Evolutionary conservation across 2,888 invertebrate species (phyloP), one percentile per base, ranked within the genome.

Genomic region (Escarpia spicata): DNA sequence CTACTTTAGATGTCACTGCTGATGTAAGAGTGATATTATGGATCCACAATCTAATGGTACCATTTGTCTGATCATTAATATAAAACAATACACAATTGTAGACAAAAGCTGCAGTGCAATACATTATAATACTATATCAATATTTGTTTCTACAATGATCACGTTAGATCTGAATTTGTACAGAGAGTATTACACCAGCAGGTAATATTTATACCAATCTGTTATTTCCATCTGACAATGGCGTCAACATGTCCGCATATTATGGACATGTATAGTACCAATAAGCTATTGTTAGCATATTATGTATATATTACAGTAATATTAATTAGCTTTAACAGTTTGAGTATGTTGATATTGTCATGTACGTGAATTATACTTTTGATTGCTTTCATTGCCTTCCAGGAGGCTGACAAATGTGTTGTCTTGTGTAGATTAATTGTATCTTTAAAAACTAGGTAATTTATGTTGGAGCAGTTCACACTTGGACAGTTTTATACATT

Each of bases 81-180:
- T 52, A 52, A 52, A 52, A 52, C 52, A 75, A 75, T 75, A n/a
- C 75, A 75, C 26, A 75, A 26, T 3, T 75, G 19, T 75, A 6
- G 52, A 52, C 9, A 52, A 26, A 75, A 75, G 19, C n/a, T 75
- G 75, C 19, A 75, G n/a, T 75, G 15, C 26, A 4, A 75, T 75
- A 75, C 26, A 26, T 26, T 75, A n/a, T 75, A 6, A 75, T 75
- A 26, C 15, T 75, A 75, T 75, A 75, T n/a, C 6, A 19, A 75
- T n/a, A 75, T 75, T 15, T 75, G 19, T 19, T 75, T 75, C 75
- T 26, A 75, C 75, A 75, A 26, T 75, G 75, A 75, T 75, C n/a
- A 75, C n/a, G 26, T 75, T 75, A n/a, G n/a, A 75, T 75, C 75
- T n/a, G n/a, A 75, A 75, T 75, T 75, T 75, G 75, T 75, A n/a